Base-by-base conservation (phyloP, 2,888 invertebrate genomes). In the Leptopilina syphax region DNA sequence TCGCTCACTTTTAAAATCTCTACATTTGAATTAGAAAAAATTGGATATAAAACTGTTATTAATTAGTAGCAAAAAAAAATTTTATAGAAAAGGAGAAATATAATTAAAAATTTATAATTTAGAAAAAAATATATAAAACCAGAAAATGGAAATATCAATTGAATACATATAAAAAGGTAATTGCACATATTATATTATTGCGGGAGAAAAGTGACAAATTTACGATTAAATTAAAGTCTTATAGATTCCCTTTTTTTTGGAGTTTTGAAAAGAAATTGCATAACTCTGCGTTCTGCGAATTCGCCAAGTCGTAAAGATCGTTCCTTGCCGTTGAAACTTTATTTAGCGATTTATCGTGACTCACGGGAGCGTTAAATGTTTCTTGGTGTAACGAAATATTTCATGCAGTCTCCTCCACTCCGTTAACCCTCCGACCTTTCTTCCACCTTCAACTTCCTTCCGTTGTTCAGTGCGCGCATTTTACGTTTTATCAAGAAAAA, bases 331-430 rank as follows among this genome's bases (percentile, higher is more conserved):
- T 60, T 73, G 57, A 18, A 73, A 73, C 73, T 73, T 73, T 73
- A 73, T 73, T 73, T 73, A 73, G 73, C 73, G 57, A 73, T 73
- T 73, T 73, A 73, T 73, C 73, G 57, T 57, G 73, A 73, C 73
- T 73, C 73, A 41, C 73, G 73, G 73, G 73, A 73, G 73, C 73
- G 73, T 60, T 73, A 73, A 60, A 73, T 73, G 73, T 73, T 73
- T 73, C 57, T 73, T 34, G 70, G 50, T 54, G 70, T 54, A 73
- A 73, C 73, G 73, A 73, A 44, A 73, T 73, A 73, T 73, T 73
- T 73, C 73, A 73, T 73, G 73, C 73, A 73, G 73, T 73, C 73
- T 73, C 73, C 73, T 73, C 73, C 73, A 73, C 73, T 73, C 57
- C 73, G 73, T 73, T 73, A 44, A 73, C 73, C 73, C 73, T 60